Conservation (phyloP, 1,140 invertebrate genomes). For the Charaxes varanes region DNA sequence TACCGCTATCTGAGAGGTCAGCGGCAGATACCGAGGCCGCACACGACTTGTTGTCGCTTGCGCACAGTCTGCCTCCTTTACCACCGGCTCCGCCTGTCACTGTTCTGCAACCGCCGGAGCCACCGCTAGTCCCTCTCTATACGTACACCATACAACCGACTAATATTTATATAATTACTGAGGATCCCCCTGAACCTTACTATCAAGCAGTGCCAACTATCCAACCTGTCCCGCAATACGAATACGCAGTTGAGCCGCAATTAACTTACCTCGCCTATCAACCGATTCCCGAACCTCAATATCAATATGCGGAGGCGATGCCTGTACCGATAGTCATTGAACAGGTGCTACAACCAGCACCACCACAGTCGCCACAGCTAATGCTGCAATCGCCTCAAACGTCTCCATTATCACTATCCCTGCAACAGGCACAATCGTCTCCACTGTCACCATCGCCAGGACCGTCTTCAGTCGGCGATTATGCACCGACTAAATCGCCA, state of each 20-base stretch:
- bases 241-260: conserved; percentile 35
- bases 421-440: no score
- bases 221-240: conserved; percentile 26
- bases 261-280: conserved; percentile 40
- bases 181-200: conserved; percentile 41
- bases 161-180: conserved; percentile 56
- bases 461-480: not conserved
- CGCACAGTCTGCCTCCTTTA: conserved; percentile 78
- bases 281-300: conserved; percentile 13
- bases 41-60: conserved; percentile 88
- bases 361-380: not conserved
- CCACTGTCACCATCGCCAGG: not conserved
- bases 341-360: not conserved
- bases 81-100: conserved; percentile 32
- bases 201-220: conserved; percentile 22
- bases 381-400: no score
- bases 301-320: conserved; percentile 11
- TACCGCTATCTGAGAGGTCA: conserved; percentile 45
- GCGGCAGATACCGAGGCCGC: conserved; percentile 89
- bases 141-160: conserved; percentile 50
- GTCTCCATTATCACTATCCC: no score
- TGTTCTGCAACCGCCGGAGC: conserved; percentile 18
- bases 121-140: conserved; percentile 39
- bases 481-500: not conserved
- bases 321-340: conserved; percentile 9